phyloP scores from a whole-genome alignment of 2,113 vertebrate genomes.

The Phaetusa simplex region DNA sequence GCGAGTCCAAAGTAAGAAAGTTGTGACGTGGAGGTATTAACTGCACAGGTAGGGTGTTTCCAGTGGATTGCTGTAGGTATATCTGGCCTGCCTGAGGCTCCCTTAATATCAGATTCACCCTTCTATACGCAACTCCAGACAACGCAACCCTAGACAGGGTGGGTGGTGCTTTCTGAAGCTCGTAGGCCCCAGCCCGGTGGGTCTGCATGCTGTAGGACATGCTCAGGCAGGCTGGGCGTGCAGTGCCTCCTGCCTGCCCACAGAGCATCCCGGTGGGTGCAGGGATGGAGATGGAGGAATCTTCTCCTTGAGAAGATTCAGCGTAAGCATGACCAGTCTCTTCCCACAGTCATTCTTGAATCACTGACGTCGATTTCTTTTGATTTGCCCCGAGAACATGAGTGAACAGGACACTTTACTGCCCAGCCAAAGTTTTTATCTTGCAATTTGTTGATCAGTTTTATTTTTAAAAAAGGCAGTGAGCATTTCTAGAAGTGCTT shows the following conservation, averaged over 20 bases:
- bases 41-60: background rate
- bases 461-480: background rate
- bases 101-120: background rate
- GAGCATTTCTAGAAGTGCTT: background rate
- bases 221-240: background rate
- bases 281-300: background rate
- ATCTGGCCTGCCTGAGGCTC: background rate
- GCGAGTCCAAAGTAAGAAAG: background rate
- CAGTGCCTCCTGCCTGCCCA: background rate
- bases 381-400: background rate
- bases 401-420: background rate
- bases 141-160: background rate
- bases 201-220: background rate
- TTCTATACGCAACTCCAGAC: background rate
- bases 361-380: background rate
- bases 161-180: background rate
- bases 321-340: background rate
- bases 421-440: background rate
- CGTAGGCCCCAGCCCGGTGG: background rate
- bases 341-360: background rate
- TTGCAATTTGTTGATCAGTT: background rate
- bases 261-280: background rate
- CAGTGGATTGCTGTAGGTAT: background rate
- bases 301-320: background rate
- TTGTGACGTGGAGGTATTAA: background rate